Conservation (phyloP, 2,888 invertebrate genomes). For the Zelleria hepariella region DNA sequence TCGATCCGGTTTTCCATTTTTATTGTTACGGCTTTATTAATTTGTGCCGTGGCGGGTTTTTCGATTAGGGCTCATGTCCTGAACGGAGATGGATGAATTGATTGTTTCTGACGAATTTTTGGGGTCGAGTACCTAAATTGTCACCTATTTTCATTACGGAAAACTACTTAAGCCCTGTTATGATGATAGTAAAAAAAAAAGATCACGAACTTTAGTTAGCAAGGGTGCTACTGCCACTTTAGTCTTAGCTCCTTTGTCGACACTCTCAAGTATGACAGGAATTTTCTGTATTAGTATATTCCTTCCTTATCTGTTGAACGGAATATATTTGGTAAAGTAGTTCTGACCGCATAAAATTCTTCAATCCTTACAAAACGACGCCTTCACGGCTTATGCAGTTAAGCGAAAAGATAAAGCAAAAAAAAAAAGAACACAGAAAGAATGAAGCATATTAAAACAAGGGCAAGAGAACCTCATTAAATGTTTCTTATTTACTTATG, state of each 20-base stretch:
- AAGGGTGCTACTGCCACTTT: too few species aligned
- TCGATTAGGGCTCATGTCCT: not conserved
- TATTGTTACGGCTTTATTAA: conserved; percentile 4
- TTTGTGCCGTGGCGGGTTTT: not conserved
- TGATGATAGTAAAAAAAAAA: not conserved
- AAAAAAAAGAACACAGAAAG: not conserved
- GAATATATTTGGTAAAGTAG: too few species aligned
- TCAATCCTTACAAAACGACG: too few species aligned
- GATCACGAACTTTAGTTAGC: too few species aligned
- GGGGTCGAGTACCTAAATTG: not conserved
- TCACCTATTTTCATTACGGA: not conserved
- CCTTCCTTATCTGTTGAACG: too few species aligned
- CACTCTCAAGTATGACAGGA: too few species aligned
- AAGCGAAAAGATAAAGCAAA: not conserved
- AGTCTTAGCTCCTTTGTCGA: too few species aligned
- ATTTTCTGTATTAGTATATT: too few species aligned
- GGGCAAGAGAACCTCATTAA: conserved; percentile 45
- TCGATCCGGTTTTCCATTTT: conserved; percentile 17
- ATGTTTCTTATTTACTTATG: conserved; percentile 39
- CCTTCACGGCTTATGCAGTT: too few species aligned
- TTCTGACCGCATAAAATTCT: too few species aligned
- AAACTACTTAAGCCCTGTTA: not conserved
- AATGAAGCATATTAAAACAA: conserved; percentile 16
- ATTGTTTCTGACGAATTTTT: not conserved
- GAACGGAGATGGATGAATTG: not conserved